Percentiles rank a stretch among this genome's conserved stretches.
Evolutionary conservation across 2,888 invertebrate genomes (phyloP).

Genomic region (Ferdinandea cuprea): DNA sequence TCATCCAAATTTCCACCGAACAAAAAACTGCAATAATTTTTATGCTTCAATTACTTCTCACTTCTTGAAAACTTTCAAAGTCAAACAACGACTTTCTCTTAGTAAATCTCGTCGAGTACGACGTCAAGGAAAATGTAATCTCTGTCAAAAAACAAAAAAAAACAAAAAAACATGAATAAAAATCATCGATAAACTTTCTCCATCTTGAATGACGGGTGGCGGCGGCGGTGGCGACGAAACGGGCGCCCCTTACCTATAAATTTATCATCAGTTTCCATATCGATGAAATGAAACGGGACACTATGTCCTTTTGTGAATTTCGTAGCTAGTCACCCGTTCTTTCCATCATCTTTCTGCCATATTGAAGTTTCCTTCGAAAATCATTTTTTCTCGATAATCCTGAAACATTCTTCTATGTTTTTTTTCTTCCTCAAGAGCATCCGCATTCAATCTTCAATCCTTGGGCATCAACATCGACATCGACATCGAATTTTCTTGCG

Average conservation of each 20-base stretch:
- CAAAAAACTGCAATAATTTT: conserved; percentile 42
- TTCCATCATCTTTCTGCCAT: conserved; percentile 40
- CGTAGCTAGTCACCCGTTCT: conserved; percentile 41
- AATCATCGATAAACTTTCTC: conserved; percentile 56
- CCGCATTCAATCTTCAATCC: conserved; percentile 43
- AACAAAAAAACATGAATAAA: conserved; percentile 9
- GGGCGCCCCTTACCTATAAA: conserved; percentile 6
- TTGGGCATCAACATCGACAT: neutral
- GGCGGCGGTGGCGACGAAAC: too few species aligned
- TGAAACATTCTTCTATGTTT: conserved; percentile 10
- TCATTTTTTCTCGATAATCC: conserved; percentile 39
- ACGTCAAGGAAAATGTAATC: conserved; percentile 28
- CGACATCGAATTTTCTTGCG: conserved; percentile 30
- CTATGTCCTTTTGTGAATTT: conserved; percentile 55
- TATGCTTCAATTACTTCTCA: conserved; percentile 68
- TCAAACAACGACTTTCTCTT: conserved; percentile 61
- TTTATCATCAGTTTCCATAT: conserved; percentile 70
- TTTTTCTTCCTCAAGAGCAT: conserved; percentile 14
- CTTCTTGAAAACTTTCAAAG: conserved; percentile 58
- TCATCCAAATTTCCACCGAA: neutral
- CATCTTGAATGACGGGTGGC: conserved; percentile 12
- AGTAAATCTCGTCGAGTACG: conserved; percentile 37
- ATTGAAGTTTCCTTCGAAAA: conserved; percentile 48
- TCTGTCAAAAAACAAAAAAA: conserved; percentile 12
- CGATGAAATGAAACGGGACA: conserved; percentile 62